A percentile compares a stretch with the other conserved stretches of the same genome.
Evolutionary conservation across 2,888 invertebrate species (phyloP).

Genomic region (Melanotus villosus): DNA sequence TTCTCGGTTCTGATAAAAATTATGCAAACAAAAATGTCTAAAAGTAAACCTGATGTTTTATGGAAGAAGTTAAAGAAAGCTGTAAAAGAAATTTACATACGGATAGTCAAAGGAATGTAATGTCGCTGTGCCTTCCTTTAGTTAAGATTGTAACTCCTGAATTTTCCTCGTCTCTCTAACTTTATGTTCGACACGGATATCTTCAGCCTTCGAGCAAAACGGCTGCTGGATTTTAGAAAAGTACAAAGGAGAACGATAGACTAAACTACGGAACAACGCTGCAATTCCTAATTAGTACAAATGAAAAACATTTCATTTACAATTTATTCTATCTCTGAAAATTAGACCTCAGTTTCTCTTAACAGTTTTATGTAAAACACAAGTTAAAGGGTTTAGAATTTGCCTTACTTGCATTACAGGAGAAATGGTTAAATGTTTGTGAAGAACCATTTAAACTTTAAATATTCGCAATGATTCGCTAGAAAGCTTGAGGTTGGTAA

Average conservation of each 20-base stretch:
- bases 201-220: slow-evolving; percentile 20
- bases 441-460: no score
- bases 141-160: slow-evolving; percentile 41
- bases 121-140: slow-evolving; percentile 35
- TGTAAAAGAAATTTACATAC: slow-evolving; percentile 46
- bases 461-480: no score
- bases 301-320: no score
- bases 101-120: slow-evolving; percentile 46
- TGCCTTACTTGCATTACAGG: no score
- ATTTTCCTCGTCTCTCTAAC: slow-evolving; percentile 28
- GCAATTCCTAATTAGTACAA: background rate
- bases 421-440: no score
- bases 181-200: slow-evolving; percentile 23
- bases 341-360: no score
- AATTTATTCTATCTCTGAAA: no score
- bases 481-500: no score
- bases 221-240: slow-evolving; percentile 11
- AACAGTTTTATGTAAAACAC: no score
- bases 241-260: background rate
- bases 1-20: slow-evolving; percentile 34
- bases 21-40: slow-evolving; percentile 44
- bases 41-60: slow-evolving; percentile 43
- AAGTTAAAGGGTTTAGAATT: no score
- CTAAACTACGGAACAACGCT: background rate
- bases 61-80: slow-evolving; percentile 45